These are phyloP conservation scores for Sula dactylatra DNA, from an alignment of 2,113 vertebrate genomes.

Conservation along the genomic window DNA sequence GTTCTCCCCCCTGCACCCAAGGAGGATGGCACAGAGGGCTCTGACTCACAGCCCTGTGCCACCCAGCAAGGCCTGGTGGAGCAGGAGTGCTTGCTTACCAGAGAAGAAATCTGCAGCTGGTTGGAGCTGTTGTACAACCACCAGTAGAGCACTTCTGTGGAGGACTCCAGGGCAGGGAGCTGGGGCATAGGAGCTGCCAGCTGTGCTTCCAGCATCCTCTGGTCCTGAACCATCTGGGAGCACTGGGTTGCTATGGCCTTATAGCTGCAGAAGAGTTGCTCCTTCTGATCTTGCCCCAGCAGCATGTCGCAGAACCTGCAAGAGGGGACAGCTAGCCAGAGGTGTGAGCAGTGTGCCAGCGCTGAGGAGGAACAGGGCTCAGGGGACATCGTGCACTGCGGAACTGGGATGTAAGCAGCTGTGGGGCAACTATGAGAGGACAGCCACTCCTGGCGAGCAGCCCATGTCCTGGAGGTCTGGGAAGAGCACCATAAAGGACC, in stretches of 20 bases:
- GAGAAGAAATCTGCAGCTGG: conserved; percentile 12
- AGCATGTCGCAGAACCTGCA: conserved; percentile 47
- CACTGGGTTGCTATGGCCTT: not conserved
- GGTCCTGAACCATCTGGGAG: not conserved
- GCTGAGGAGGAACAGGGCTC: not conserved
- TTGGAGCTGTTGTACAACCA: conserved; percentile 13
- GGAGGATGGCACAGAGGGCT: not conserved
- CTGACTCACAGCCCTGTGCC: not conserved
- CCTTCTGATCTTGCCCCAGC: not conserved
- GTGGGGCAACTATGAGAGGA: not conserved
- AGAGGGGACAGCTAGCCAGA: not conserved
- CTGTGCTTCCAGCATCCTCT: not conserved
- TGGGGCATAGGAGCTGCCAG: not conserved
- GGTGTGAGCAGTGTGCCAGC: not conserved
- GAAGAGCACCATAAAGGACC: not conserved
- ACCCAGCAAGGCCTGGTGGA: not conserved
- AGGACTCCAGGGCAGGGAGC: conserved; percentile 11
- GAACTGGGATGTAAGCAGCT: not conserved
- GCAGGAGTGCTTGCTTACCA: not conserved
- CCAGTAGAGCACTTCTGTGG: not conserved
- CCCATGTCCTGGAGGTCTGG: not conserved
- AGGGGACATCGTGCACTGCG: not conserved
- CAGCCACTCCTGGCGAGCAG: not conserved
- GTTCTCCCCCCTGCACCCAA: not conserved
- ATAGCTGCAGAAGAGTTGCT: not conserved